Base-by-base conservation (phyloP, 2,113 vertebrate genomes). In the Junco hyemalis region DNA sequence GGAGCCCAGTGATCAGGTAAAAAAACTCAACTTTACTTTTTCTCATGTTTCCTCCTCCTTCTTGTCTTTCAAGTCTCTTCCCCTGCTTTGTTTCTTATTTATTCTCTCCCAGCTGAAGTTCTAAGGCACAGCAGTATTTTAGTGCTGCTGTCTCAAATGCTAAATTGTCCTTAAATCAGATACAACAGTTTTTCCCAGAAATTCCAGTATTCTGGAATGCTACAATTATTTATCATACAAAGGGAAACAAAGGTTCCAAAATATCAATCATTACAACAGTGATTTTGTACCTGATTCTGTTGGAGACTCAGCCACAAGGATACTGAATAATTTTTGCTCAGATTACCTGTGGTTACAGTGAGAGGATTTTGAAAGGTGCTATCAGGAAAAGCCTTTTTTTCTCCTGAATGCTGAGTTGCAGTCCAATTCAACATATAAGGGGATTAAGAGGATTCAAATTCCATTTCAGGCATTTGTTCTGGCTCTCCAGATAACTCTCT, bases 1-100 rank as follows among this genome's bases (percentile, higher is more conserved):
- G 97, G 99, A 99, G 88, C 98, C 99, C n/a, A 98, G 98, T 44
- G 99, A 99, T 56, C 98, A 99, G 98, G 99, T 99, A 98, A 98
- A 97, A 64, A 84, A 98, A 63, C 8, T 54, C 54, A 77, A 74
- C 23, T 95, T 93, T 81, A 17, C 54, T 95, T 92, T 92, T 35
- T 53, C 31, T 93, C 17, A 25, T 26, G 28, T 24, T 88, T 72
- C 63, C 44, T 81, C 35, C 35, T 85, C 31, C 54, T 84, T 63
- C 21, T n/a, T 44, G 14, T 23, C 31, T 53, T 79, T 91, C 51
- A 81, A 1, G 23, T 73, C 24, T 83, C 17, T 35, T 47, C 40
- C 35, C 16, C 14, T 47, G 74, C 26, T 64, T 25, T 45, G 8
- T 63, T 53, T 63, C 23, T 64, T 7, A 23, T 64, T 83, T 83